phyloP scores from a whole-genome alignment of 1,140 invertebrate genomes.

The Artemia franciscana region DNA sequence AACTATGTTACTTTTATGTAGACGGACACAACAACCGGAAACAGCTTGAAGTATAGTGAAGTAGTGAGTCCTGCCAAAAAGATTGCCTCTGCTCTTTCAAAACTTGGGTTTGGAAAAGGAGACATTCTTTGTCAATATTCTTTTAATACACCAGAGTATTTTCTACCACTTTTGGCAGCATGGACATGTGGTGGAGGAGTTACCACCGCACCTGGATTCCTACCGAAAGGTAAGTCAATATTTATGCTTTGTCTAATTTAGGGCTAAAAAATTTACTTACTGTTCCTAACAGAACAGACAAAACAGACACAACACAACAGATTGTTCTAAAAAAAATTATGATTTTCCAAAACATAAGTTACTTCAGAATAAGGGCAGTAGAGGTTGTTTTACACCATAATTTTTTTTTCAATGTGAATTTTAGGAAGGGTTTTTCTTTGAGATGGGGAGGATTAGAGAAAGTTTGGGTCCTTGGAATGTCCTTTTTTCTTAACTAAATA shows the following conservation, averaged over 20 bases:
- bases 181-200: constrained; percentile 2
- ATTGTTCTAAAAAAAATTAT: no score
- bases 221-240: background rate
- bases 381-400: no score
- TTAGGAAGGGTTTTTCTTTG: no score
- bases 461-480: no score
- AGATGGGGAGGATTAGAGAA: no score
- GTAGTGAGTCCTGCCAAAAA: background rate
- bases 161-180: background rate
- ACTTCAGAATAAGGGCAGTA: no score
- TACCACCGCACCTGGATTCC: background rate
- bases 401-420: no score
- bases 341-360: no score
- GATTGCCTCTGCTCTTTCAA: background rate
- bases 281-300: no score
- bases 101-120: background rate
- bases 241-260: background rate
- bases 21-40: background rate
- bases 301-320: no score
- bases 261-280: no score
- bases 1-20: background rate
- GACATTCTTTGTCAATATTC: background rate
- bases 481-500: no score
- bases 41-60: background rate
- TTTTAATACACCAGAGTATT: background rate